Percentiles rank a stretch among this genome's conserved stretches.
These are phyloP conservation scores for Leucophenga varia DNA, from an alignment of 1,140 invertebrate species.

Conservation along the genomic window DNA sequence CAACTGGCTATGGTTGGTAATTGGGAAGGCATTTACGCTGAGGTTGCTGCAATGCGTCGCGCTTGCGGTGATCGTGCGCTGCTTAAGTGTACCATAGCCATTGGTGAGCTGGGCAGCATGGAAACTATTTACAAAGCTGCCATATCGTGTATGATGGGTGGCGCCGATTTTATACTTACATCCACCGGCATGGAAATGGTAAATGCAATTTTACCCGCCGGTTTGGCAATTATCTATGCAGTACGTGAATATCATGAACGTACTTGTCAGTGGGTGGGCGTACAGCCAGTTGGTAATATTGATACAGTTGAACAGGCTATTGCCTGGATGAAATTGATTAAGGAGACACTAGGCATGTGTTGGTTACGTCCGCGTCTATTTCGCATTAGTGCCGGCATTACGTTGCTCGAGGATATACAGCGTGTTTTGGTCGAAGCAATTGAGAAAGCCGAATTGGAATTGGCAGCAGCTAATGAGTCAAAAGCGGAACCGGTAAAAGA, in stretches of 20 bases:
- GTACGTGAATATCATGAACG: conserved; percentile 75
- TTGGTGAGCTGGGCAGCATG: conserved; percentile 82
- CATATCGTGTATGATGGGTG: conserved; percentile 87
- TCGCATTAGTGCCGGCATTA: conserved; percentile 91
- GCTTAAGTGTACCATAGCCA: conserved; percentile 90
- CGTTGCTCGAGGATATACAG: conserved; percentile 72
- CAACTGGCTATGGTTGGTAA: conserved; percentile 77
- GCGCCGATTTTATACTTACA: conserved; percentile 96
- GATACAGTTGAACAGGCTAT: conserved; percentile 80
- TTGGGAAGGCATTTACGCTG: conserved; percentile 78
- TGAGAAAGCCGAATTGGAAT: neutral
- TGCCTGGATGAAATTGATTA: conserved; percentile 79
- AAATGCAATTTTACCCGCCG: conserved; percentile 87
- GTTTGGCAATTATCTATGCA: conserved; percentile 88
- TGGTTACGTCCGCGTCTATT: conserved; percentile 83
- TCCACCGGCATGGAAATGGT: conserved; percentile 94
- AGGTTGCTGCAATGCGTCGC: conserved; percentile 70
- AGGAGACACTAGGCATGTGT: conserved; percentile 78
- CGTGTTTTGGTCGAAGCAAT: neutral
- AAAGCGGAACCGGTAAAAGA: too few relatives aligned
- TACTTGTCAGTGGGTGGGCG: conserved; percentile 79
- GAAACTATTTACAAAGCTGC: conserved; percentile 84
- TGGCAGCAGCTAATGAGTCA: too few relatives aligned
- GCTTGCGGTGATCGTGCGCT: conserved; percentile 70
- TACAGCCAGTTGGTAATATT: conserved; percentile 95